Conservation (phyloP, 1,140 invertebrate genomes). For the Rhopalosiphum padi region DNA sequence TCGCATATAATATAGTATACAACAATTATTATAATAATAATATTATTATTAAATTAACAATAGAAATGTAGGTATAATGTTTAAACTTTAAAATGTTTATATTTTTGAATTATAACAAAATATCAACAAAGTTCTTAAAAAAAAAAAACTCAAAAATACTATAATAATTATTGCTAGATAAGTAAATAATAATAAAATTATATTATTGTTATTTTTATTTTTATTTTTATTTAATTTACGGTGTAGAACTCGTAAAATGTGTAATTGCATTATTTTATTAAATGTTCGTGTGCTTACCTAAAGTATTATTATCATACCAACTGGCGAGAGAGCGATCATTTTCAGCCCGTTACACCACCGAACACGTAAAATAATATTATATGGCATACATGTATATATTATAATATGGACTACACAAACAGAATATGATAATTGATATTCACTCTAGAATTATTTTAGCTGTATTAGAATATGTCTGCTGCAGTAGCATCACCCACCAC, state of each 20-base stretch:
- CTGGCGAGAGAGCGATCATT: no score
- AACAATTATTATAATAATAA: no score
- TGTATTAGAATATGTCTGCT: background rate
- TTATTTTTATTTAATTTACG: no score
- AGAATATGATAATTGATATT: no score
- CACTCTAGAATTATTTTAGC: background rate
- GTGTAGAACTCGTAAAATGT: background rate
- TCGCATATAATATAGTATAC: no score
- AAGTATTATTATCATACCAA: background rate
- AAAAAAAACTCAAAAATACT: background rate
- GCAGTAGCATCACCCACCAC: background rate
- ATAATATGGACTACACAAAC: no score
- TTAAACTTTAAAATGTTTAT: background rate
- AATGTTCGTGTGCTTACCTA: no score
- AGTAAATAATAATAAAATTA: no score
- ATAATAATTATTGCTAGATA: background rate
- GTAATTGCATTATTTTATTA: background rate
- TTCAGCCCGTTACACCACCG: no score
- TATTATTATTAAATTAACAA: background rate
- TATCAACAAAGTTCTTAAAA: background rate
- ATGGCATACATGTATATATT: no score
- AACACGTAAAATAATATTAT: no score
- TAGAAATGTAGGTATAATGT: background rate
- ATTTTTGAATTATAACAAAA: background rate
- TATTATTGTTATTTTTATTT: background rate